These are phyloP conservation scores for Conopomorpha cramerella DNA, from an alignment of 1,140 invertebrate species.

Conservation along the genomic window DNA sequence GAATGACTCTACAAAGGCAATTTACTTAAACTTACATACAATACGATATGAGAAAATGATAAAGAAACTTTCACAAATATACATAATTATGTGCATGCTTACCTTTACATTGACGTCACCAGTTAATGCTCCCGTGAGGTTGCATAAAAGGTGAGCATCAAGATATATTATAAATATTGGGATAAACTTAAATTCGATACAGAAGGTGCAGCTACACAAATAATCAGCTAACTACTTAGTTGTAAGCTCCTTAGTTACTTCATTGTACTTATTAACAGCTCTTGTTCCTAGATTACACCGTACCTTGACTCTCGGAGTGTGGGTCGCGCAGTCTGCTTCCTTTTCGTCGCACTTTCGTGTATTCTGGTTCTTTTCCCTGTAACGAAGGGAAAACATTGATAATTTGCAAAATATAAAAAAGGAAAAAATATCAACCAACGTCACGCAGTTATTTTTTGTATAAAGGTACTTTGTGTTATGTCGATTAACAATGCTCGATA, in stretches of 20 bases:
- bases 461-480: too few species aligned
- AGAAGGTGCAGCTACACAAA: slow-evolving; percentile 51
- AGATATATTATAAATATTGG: slow-evolving; percentile 51
- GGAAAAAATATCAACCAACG: too few species aligned
- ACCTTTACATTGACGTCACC: slow-evolving; percentile 58
- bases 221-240: slow-evolving; percentile 51
- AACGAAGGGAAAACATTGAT: too few species aligned
- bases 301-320: slow-evolving; percentile 81
- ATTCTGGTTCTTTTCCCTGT: slow-evolving; percentile 78
- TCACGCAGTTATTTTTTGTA: too few species aligned
- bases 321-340: slow-evolving; percentile 73
- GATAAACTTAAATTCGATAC: slow-evolving; percentile 42
- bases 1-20: too few species aligned
- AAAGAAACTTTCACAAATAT: too few species aligned
- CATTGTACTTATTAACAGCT: slow-evolving; percentile 2
- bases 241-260: slow-evolving; percentile 21
- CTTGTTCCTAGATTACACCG: too few species aligned
- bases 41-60: too few species aligned
- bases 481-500: too few species aligned
- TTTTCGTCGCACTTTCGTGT: slow-evolving; percentile 81
- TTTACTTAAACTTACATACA: too few species aligned
- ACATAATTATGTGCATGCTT: slow-evolving; percentile 58
- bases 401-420: too few species aligned
- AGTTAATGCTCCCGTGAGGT: slow-evolving; percentile 57
- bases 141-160: slow-evolving; percentile 58